These are phyloP conservation scores for Eclectus roratus DNA, from an alignment of 2,113 vertebrate species.

Conservation along the genomic window DNA sequence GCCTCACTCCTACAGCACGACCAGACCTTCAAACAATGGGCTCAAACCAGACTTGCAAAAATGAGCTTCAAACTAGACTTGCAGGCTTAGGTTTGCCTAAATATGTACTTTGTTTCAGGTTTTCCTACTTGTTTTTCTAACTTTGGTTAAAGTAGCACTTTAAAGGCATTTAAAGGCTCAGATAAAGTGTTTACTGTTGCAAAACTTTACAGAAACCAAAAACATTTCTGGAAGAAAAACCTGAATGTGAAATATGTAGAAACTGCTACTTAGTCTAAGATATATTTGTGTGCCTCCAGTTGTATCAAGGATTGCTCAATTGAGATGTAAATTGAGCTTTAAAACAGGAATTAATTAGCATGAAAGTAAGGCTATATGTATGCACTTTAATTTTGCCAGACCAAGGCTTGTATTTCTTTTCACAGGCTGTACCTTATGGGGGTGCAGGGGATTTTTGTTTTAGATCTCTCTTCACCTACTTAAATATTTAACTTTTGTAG, in stretches of 20 bases:
- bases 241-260: background rate
- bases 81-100: background rate
- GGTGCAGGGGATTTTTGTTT: background rate
- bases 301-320: constrained; percentile 33
- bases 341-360: constrained; percentile 53
- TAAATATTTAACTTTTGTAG: background rate
- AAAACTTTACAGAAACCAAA: background rate
- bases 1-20: constrained; percentile 29
- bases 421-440: background rate
- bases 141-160: background rate
- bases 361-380: background rate
- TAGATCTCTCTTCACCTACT: background rate
- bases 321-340: constrained; percentile 54
- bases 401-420: constrained; percentile 35
- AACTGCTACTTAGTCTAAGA: background rate
- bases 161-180: background rate
- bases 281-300: constrained; percentile 4
- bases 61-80: background rate
- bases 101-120: background rate
- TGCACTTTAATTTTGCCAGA: constrained; percentile 34
- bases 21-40: constrained; percentile 29
- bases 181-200: background rate
- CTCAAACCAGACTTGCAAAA: constrained; percentile 9
- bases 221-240: background rate
- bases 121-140: background rate